A percentile compares a stretch with the other conserved stretches of the same genome.
phyloP scores from a whole-genome alignment of 2,113 vertebrate species.

The Hucho hucho region DNA sequence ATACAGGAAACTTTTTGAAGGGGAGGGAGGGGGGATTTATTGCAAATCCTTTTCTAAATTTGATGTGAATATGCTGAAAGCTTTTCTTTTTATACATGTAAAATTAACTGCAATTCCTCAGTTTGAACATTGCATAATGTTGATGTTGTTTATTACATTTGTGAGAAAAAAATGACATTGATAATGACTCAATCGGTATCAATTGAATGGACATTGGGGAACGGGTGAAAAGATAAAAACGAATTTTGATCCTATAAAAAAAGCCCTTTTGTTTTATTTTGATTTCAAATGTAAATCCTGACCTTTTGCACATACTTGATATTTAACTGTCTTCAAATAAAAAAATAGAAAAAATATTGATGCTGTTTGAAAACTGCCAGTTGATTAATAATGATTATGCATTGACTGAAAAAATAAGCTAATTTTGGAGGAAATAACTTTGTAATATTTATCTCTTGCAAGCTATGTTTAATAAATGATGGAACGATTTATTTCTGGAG shows the following conservation, averaged over 20 bases:
- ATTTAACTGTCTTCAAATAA: constrained; percentile 89
- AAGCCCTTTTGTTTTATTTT: constrained; percentile 62
- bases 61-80: constrained; percentile 27
- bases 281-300: constrained; percentile 74
- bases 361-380: constrained; percentile 90
- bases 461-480: constrained; percentile 99
- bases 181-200: constrained; percentile 4
- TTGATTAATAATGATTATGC: constrained; percentile 84
- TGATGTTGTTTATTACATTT: constrained; percentile 58
- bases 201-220: constrained; percentile 31
- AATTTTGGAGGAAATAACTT: constrained; percentile 97
- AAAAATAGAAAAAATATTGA: constrained; percentile 75
- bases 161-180: constrained; percentile 23
- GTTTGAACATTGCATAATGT: constrained; percentile 52
- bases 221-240: constrained; percentile 46
- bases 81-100: constrained; percentile 34
- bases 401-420: constrained; percentile 92
- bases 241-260: constrained; percentile 57
- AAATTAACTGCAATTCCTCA: constrained; percentile 38
- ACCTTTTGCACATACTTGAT: constrained; percentile 89
- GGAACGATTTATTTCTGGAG: constrained; percentile 86
- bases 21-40: constrained; percentile 31
- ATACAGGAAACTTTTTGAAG: constrained; percentile 56
- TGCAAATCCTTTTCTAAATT: constrained; percentile 35
- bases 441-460: constrained; percentile 99